Base-by-base conservation (phyloP, 2,797 vertebrate species). In the Apodemus agrarius region DNA sequence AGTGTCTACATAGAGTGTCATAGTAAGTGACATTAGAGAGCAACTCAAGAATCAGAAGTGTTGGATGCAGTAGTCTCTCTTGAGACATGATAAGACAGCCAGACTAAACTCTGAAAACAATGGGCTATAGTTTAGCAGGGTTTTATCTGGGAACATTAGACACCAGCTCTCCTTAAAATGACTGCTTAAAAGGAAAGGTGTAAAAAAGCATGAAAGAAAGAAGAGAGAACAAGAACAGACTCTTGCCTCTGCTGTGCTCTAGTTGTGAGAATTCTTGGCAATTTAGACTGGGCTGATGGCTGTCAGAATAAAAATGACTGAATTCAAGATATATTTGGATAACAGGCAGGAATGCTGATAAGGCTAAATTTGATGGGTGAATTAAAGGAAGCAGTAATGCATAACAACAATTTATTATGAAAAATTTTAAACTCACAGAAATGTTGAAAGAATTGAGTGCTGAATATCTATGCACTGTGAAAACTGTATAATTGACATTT, bases 331-430 rank as follows among this genome's bases (percentile, higher is more conserved):
- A 49, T 12, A 63, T 63, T 95, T 46, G 40, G 61, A 61, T 84
- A 90, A 91, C 31, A 81, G 88, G 22, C 22, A 91, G 52, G 16
- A 69, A 94, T 31, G 88, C 10, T 29, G 59, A 89, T 59, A 49
- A n/a, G 81, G 65, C 34, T n/a, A 82, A 78, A 34, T 59, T n/a
- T 16, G 4, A 29, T 78, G 59, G 22, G 26, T n/a, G 3, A 94
- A 24, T 91, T 85, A 74, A 88, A 84, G 4, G 34, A 95, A 93
- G 26, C 80, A 67, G 81, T 65, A 22, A 85, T 67, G 11, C 26
- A 93, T n/a, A 21, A 78, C 5, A 84, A 88, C 3, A 89, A 72
- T 85, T 95, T 69, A 93, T 49, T 37, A 91, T 72, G 34, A 87
- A 78, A 89, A 93, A 37, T 76, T 93, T 89, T 13, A 76, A 74